Evolutionary conservation across 2,888 invertebrate species (phyloP), one percentile per base, ranked within the genome.

Genomic region (Agrilus biguttatus): DNA sequence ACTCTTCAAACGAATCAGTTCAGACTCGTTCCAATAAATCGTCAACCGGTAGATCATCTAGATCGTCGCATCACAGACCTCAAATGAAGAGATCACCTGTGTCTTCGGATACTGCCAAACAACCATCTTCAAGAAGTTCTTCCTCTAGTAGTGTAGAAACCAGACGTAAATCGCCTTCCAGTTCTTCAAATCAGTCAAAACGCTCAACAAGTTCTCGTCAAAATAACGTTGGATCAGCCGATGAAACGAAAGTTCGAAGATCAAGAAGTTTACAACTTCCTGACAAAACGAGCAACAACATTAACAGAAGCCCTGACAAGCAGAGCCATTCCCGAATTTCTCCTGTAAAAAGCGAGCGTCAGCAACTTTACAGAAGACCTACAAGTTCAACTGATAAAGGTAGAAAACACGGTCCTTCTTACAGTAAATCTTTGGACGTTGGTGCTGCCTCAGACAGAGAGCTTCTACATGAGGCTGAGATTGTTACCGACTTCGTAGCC

Each of bases 241-340:
- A 49, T 21, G 37, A 54, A 10, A 57, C 58, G 42, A 55, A 70
- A 40, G 73, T 73, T 12, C 54, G 72, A 46, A 60, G 74, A 21
- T 73, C 73, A 1, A 69, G 78, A 53, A 79, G 79, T 49, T 65
- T 80, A 21, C 79, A 80, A 54, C 62, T 79, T 21, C 77, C 75
- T 1, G 79, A 79, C 53, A 68, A 69, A 49, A 59, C 59, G 42
- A 49, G 50, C 23, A 34, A 40, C 4, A 28, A 37, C 2, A 43
- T 40, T 23, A 45, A 42, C 38, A 47, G 51, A 32, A 49, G 49
- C 12, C 41, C 48, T 36, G 42, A 48, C 5, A 41, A 55, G 50
- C 45, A 50, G 53, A 37, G 56, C n/a, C 23, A 33, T 12, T 28
- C 33, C 14, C 50, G 64, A 55, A 61, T 67, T 37, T 65, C 63